Percentiles rank a stretch among this genome's conserved stretches.
These are phyloP conservation scores for Paradisaea rubra DNA, from an alignment of 2,113 vertebrate species.

Conservation along the genomic window DNA sequence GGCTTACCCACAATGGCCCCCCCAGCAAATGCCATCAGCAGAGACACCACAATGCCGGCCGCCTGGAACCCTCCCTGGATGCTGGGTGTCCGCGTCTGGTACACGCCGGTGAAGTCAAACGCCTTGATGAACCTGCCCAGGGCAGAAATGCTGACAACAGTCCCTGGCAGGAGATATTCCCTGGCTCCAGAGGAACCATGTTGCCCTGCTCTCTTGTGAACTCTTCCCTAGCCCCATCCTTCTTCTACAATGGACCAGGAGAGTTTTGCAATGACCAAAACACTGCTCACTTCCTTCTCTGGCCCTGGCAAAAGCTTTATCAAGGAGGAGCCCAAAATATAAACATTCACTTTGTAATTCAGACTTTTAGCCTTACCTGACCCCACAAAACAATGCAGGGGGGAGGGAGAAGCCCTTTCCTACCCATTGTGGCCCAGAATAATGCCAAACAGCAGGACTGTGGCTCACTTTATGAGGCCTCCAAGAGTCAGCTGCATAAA, in stretches of 20 bases:
- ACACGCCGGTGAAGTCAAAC: constrained; percentile 68
- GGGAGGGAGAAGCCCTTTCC: not conserved
- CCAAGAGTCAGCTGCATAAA: not conserved
- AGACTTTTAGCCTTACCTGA: not conserved
- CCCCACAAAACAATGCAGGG: not conserved
- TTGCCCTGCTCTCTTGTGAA: too few species aligned
- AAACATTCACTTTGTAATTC: not conserved
- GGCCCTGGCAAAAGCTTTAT: not conserved
- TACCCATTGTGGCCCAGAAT: not conserved
- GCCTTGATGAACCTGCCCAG: constrained; percentile 69
- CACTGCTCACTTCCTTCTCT: not conserved
- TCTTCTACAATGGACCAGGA: not conserved
- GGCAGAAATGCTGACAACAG: not conserved
- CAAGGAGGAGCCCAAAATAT: not conserved
- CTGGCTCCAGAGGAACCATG: not conserved
- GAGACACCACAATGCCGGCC: constrained; percentile 79
- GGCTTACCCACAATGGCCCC: constrained; percentile 85
- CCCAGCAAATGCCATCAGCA: constrained; percentile 85
- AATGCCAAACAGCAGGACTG: not conserved
- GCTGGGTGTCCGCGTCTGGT: not conserved
- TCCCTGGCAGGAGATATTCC: not conserved
- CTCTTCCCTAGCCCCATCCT: not conserved
- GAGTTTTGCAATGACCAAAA: not conserved
- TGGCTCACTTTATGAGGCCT: not conserved
- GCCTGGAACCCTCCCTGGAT: constrained; percentile 87